Base-by-base conservation (phyloP, 2,888 invertebrate genomes). In the Phasia obesa region DNA sequence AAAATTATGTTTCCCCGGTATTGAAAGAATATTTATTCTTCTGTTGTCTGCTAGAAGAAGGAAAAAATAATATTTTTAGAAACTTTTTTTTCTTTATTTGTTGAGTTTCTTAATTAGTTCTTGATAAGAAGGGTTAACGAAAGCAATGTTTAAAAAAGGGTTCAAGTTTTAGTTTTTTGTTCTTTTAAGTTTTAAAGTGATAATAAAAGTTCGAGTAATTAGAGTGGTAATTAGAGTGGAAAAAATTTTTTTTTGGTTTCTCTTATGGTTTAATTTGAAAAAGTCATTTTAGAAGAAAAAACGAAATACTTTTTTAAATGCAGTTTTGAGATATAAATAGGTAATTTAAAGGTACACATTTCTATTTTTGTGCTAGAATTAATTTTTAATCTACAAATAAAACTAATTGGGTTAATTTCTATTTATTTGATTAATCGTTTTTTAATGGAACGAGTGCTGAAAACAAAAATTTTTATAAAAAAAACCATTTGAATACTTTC, bases 91-190 rank as follows among this genome's bases (percentile, higher is more conserved):
- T 70, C 47, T 25, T 62, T n/a, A 25, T 60, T 60, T 71, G 55
- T 64, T 49, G 35, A 74, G 38, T 78, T 74, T 49, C 77, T 74
- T 82, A 82, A 82, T 82, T 82, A 78, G 77, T 64, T 82, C 42
- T 62, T 69, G 77, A 49, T 77, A 65, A 51, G 38, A 44, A 9
- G 75, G 77, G 73, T 69, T 64, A 57, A 51, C 13, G 35, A 57
- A 74, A 74, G 44, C 59, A 55, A 69, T 57, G 73, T 67, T n/a
- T 4, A 44, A 35, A 67, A 82, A 78, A 78, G 69, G 77, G 27
- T 82, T 76, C 35, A 60, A 62, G 9, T 44, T 51, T 35, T 13
- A n/a, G 5, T n/a, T 25, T 69, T n/a, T 35, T 51, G 35, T 42
- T 53, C 15, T 38, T 53, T 15, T 44, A 3, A 11, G 7, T 19